Evolutionary conservation across 2,888 invertebrate genomes (phyloP).

Genomic region (Apoderus coryli): DNA sequence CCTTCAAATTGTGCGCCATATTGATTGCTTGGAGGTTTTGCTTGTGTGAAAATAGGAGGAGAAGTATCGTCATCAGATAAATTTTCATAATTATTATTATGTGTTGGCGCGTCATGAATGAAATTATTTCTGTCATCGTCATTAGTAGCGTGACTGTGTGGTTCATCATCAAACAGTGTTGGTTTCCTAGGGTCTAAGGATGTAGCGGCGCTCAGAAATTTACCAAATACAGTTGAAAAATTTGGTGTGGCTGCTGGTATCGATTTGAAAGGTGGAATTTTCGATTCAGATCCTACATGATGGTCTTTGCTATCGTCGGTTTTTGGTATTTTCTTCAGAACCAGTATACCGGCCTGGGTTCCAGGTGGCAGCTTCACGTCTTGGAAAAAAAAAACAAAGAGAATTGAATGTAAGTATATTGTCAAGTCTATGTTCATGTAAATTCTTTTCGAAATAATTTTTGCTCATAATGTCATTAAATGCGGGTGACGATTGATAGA

Average conservation of each 20-base stretch:
- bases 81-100: too few species aligned
- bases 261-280: conserved; percentile 22
- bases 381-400: conserved; percentile 24
- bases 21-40: too few species aligned
- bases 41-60: too few species aligned
- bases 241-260: conserved; percentile 19
- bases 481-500: too few species aligned
- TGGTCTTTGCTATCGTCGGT: conserved; percentile 11
- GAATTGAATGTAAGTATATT: too few species aligned
- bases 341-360: conserved; percentile 27
- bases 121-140: conserved; percentile 1
- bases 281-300: conserved; percentile 15
- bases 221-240: conserved; percentile 20
- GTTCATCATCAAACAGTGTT: conserved; percentile 18
- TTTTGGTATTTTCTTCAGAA: conserved; percentile 29
- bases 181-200: conserved; percentile 22
- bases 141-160: conserved; percentile 8
- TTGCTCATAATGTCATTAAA: too few species aligned
- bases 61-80: too few species aligned
- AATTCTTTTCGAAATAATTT: too few species aligned
- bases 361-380: conserved; percentile 20
- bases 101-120: conserved; percentile 5
- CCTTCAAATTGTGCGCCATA: too few species aligned
- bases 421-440: too few species aligned
- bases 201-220: conserved; percentile 24